phyloP scores from a whole-genome alignment of 2,888 invertebrate species.

The Opisthograptis luteolata region DNA sequence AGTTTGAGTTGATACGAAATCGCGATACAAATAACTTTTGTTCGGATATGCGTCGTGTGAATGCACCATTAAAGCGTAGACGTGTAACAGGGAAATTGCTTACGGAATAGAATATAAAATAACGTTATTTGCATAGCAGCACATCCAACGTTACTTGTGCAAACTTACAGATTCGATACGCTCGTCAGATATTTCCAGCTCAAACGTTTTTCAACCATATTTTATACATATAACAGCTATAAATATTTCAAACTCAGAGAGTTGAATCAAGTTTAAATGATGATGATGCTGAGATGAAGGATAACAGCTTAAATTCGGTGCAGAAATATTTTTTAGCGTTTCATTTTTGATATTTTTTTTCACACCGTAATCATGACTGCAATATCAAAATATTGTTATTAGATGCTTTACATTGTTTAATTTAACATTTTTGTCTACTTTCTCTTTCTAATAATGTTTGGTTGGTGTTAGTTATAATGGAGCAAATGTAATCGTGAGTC shows the following conservation, averaged over 20 bases:
- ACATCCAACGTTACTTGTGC: conserved; percentile 21
- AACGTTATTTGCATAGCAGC: conserved; percentile 36
- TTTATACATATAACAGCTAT: background rate
- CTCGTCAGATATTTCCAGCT: background rate
- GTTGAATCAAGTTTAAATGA: too few relatives aligned
- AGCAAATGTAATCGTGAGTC: background rate
- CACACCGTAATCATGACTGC: conserved; percentile 12
- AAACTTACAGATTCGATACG: conserved; percentile 27
- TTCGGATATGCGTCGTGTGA: conserved; percentile 1
- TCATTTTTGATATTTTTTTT: conserved; percentile 18
- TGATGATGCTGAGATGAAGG: too few relatives aligned
- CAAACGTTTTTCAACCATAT: conserved; percentile 7
- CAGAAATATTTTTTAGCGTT: background rate
- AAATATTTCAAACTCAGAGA: background rate
- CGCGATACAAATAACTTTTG: background rate
- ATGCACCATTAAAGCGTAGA: conserved; percentile 17
- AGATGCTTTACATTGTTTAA: conserved; percentile 10
- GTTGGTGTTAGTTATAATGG: conserved; percentile 8
- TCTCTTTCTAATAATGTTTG: conserved; percentile 12
- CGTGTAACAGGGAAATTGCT: conserved; percentile 33
- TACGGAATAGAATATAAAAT: conserved; percentile 34
- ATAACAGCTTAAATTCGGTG: too few relatives aligned
- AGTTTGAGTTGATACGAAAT: background rate
- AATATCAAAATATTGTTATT: conserved; percentile 16
- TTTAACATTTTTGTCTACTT: conserved; percentile 1